phyloP scores from a whole-genome alignment of 2,113 vertebrate genomes.

The Pholis gunnellus region DNA sequence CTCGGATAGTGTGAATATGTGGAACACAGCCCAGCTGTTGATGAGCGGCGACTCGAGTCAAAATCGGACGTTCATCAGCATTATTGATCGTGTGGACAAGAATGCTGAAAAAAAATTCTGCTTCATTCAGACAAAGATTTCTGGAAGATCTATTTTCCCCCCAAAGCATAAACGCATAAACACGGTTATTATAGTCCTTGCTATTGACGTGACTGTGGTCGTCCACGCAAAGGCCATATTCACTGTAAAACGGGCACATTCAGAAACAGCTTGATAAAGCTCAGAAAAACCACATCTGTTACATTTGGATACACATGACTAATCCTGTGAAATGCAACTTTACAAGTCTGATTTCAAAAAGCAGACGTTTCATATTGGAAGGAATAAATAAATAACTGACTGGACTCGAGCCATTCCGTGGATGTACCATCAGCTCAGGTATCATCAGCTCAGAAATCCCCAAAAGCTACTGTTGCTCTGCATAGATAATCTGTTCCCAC shows the following conservation, averaged over 20 bases:
- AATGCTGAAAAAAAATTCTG: constrained; percentile 29
- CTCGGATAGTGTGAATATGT: constrained; percentile 38
- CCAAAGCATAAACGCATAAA: constrained; percentile 9
- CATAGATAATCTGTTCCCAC: not conserved
- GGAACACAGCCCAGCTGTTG: constrained; percentile 42
- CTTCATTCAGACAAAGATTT: constrained; percentile 43
- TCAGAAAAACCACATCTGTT: not conserved
- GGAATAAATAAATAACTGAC: not conserved
- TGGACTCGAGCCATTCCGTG: not conserved
- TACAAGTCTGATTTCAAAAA: constrained; percentile 3
- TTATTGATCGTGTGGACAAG: constrained; percentile 31
- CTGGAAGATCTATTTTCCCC: constrained; percentile 38
- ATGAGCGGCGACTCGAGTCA: constrained; percentile 30
- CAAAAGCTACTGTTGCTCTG: not conserved
- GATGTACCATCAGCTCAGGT: not conserved
- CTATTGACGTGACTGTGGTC: constrained; percentile 53
- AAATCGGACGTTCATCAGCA: not conserved
- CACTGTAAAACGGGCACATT: constrained; percentile 16
- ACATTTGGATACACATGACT: constrained; percentile 9
- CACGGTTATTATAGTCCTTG: constrained; percentile 40
- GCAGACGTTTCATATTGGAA: not conserved
- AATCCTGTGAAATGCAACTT: not conserved
- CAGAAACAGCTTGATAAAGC: constrained; percentile 3
- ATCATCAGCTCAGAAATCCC: constrained; percentile 10
- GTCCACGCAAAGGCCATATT: constrained; percentile 10